Base-by-base conservation (phyloP, 2,113 vertebrate genomes). In the Siphamia tubifer region DNA sequence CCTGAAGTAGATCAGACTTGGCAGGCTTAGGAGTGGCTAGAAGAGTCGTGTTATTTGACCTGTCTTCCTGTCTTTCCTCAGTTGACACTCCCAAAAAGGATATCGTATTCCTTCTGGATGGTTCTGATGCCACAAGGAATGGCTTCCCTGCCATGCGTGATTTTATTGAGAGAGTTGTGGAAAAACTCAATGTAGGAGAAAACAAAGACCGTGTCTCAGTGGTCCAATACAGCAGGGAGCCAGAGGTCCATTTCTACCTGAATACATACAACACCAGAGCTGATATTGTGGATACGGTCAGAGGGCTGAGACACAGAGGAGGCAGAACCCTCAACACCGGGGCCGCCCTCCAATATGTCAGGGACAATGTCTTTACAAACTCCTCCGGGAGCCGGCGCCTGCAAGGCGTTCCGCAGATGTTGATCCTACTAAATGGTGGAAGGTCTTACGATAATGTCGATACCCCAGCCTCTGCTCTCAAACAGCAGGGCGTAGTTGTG, bases 381-480 rank as follows among this genome's bases (percentile, higher is more conserved):
- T 78, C 87, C 0, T 86, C 92, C 4, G 94, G 94, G 3, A 94
- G 94, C 71, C 92, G 94, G 16, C 88, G 91, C 0, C 90, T 91
- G 42, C 92, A 94, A 6, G 89, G 91, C 0, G 85, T 94, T 64
- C 86, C 85, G 6, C 94, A 94, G 72, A 86, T 94, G 48, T 74
- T 94, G 61, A n/a, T 87, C 40, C 28, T 70, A 38, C 47, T 68
- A 35, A 49, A 42, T 56, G 67, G 65, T 27, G 75, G 75, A 52
- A 54, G 32, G 24, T 85, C 83, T 6, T 40, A 10, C 25, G 79
- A 82, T 65, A 45, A 34, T 24, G 62, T 72, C 31, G 36, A 40
- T 12, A 28, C 7, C 5, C 72, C 84, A 15, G 60, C 60, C 45
- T 12, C 49, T 58, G 60, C 52, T 44, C 45, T 77, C 15, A 70